Evolutionary conservation across 2,797 vertebrate genomes (phyloP).

Genomic region (Spondyliosoma cantharus): DNA sequence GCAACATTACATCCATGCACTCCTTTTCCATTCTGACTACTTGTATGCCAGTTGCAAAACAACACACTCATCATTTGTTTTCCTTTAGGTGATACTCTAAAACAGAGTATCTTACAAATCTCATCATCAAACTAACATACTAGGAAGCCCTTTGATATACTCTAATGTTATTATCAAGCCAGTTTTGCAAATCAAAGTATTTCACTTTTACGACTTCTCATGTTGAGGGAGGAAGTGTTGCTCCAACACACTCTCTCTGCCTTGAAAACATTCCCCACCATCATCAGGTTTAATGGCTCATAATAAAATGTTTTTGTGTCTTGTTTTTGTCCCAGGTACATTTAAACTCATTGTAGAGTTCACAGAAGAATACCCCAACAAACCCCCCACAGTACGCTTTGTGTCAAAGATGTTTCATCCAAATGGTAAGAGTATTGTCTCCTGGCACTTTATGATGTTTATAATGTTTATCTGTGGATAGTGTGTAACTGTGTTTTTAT

Average conservation of each 20-base stretch:
- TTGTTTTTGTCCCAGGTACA: constrained; percentile 86
- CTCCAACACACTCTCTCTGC: background rate
- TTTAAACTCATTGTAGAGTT: constrained; percentile 99
- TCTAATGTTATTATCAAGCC: background rate
- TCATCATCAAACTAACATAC: background rate
- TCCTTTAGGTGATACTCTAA: background rate
- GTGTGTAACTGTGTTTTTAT: constrained; percentile 49
- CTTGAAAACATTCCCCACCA: background rate
- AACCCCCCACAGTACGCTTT: constrained; percentile 98
- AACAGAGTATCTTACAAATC: background rate
- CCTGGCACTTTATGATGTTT: background rate
- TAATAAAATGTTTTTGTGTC: background rate
- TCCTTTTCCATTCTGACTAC: background rate
- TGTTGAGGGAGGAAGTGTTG: background rate
- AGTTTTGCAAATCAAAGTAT: background rate
- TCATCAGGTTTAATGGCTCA: background rate
- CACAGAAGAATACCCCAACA: constrained; percentile 99
- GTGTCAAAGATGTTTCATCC: constrained; percentile 99
- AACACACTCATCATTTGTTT: background rate
- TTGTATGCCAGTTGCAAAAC: background rate
- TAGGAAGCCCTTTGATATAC: background rate
- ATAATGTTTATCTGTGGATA: background rate
- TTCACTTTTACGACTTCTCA: background rate
- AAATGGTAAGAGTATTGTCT: constrained; percentile 87
- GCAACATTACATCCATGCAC: background rate